Evolutionary conservation across 35 echinoderm and acorn worm genomes (phyloP).

Genomic region (Heliocidaris erythrogramma): DNA sequence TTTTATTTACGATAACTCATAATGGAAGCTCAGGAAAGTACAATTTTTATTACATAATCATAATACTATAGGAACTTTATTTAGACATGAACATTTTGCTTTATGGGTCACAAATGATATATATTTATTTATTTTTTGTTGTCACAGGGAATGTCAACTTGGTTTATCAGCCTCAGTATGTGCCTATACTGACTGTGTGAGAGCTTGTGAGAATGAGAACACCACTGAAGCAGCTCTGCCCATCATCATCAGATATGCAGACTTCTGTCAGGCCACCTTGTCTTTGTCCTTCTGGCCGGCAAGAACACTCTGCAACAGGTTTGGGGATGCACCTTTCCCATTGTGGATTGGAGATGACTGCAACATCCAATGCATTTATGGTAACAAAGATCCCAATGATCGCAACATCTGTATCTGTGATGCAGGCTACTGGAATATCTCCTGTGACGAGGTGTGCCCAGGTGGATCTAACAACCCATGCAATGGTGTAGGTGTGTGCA

Average conservation of each 20-base stretch:
- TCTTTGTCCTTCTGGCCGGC: constrained; percentile 69
- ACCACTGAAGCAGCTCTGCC: constrained; percentile 64
- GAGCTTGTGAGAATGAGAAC: constrained; percentile 49
- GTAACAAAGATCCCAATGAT: constrained; percentile 51
- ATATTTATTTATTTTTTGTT: neutral
- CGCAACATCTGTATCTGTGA: constrained; percentile 77
- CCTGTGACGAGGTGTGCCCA: constrained; percentile 71
- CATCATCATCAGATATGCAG: constrained; percentile 63
- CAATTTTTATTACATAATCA: no score
- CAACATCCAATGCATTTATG: constrained; percentile 71
- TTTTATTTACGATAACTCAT: no score
- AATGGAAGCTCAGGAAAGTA: no score
- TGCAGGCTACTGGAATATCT: constrained; percentile 65
- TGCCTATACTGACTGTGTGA: constrained; percentile 71
- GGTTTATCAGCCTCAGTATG: constrained; percentile 50
- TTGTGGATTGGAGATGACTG: constrained; percentile 91
- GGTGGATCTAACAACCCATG: constrained; percentile 73
- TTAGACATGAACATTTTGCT: no score
- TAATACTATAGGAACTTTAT: no score
- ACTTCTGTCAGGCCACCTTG: constrained; percentile 68
- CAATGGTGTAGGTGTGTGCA: constrained; percentile 67
- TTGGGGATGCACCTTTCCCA: constrained; percentile 74
- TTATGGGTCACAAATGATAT: no score
- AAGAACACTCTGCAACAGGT: constrained; percentile 82
- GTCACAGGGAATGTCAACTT: constrained; percentile 66